Evolutionary conservation across 2,797 vertebrate species (phyloP), one percentile per base, ranked within the genome.

Genomic region (Remorina albescens): DNA sequence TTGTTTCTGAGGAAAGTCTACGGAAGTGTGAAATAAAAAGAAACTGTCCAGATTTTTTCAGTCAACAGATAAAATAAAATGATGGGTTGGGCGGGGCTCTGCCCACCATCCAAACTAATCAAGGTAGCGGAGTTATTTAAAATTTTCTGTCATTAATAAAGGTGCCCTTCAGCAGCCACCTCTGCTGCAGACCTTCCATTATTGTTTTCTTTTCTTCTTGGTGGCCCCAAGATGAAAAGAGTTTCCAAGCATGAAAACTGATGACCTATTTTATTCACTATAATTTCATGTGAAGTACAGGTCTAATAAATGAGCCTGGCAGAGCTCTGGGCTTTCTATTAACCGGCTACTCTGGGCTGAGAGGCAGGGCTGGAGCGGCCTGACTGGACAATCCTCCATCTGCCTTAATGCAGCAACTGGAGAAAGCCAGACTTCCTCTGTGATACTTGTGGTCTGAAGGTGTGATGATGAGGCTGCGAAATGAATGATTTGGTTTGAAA

Each of bases 401-500:
- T 54, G 58, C 46, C 32, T 44, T 50, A n/a, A n/a, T n/a, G n/a
- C n/a, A n/a, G n/a, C 64, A 59, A 58, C 64, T 49, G 26, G 39
- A 76, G 56, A 42, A 53, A 71, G 62, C 61, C 25, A 18, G 34
- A 42, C 60, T 10, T 47, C 44, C 8, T 13, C 66, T 50, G 21
- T 9, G 32, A 70, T 37, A 8, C 37, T 64, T 67, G 61, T 12
- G 39, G 5, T 41, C 81, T 75, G 12, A 41, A 68, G 58, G 76
- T 77, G 59, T 19, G 6, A 47, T 21, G 6, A 79, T 51, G 65
- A 79, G 30, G 61, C 55, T 25, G 76, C 12, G 26, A 49, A 70
- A 73, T 25, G 36, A 80, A 66, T 75, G 55, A 67, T 76, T 78
- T 73, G 68, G 87, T 84, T 76, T 81, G 66, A 90, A 80, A 76